These are phyloP conservation scores for Parotia lawesii DNA, from an alignment of 2,113 vertebrate genomes.

Conservation along the genomic window DNA sequence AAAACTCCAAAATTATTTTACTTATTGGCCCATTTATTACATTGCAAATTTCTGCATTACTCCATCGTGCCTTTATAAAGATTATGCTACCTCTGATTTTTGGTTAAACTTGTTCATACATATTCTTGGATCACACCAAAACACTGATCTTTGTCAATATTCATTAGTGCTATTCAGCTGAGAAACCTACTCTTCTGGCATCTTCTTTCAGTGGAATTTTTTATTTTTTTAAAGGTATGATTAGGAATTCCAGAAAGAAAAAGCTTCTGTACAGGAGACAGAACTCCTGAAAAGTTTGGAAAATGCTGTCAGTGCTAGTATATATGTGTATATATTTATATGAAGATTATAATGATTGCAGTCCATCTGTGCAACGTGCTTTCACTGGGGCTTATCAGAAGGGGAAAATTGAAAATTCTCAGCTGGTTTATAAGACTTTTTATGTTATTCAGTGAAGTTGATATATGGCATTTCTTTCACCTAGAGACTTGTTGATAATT, in stretches of 20 bases:
- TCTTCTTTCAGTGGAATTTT: neutral
- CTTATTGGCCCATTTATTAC: neutral
- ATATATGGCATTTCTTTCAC: neutral
- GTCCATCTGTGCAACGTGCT: neutral
- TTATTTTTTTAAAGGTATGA: neutral
- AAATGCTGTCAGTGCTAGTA: neutral
- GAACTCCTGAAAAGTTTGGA: neutral
- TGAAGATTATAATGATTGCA: neutral
- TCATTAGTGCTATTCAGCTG: neutral
- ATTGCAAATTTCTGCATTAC: neutral
- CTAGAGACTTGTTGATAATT: neutral
- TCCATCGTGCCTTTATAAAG: neutral
- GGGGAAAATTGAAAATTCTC: neutral
- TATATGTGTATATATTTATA: neutral
- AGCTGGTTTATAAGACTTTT: neutral
- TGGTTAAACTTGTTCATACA: neutral
- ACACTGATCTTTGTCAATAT: neutral
- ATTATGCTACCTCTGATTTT: neutral
- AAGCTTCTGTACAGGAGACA: neutral
- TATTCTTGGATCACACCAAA: neutral
- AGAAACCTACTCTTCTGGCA: neutral
- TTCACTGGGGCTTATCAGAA: neutral
- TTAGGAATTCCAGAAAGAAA: neutral
- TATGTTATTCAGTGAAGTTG: fast-evolving
- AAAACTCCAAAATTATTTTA: neutral